Evolutionary conservation across 1,140 invertebrate genomes (phyloP).

Genomic region (Leptopilina clavipes): DNA sequence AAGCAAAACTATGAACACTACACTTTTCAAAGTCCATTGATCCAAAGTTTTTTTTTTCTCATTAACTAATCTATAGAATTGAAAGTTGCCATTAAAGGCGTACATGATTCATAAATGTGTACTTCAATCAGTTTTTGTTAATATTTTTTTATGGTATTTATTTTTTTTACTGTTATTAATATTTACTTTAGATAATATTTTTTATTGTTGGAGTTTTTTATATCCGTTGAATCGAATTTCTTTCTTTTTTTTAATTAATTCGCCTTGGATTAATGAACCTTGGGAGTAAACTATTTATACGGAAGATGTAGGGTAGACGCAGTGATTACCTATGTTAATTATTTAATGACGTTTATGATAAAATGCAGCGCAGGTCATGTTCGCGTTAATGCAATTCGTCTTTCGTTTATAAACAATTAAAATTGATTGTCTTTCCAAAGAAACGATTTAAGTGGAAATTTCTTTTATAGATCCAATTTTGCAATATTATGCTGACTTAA

Average conservation of each 20-base stretch:
- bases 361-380: background rate
- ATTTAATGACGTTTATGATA: background rate
- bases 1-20: background rate
- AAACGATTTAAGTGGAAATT: too few relatives aligned
- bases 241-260: background rate
- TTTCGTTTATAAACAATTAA: constrained; percentile 8
- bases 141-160: background rate
- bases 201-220: too few relatives aligned
- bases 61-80: background rate
- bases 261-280: background rate
- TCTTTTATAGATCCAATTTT: too few relatives aligned
- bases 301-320: background rate
- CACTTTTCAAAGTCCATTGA: constrained; percentile 22
- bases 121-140: too few relatives aligned
- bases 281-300: background rate
- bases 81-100: constrained; percentile 2
- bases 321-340: background rate
- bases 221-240: too few relatives aligned
- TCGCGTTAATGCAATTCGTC: background rate
- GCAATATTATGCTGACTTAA: too few relatives aligned
- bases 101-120: background rate
- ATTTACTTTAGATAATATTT: too few relatives aligned
- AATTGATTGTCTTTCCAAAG: too few relatives aligned
- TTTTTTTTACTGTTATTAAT: background rate
- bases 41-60: background rate